Base-by-base conservation (phyloP, 2,888 invertebrate species). In the Cheilosia soror region DNA sequence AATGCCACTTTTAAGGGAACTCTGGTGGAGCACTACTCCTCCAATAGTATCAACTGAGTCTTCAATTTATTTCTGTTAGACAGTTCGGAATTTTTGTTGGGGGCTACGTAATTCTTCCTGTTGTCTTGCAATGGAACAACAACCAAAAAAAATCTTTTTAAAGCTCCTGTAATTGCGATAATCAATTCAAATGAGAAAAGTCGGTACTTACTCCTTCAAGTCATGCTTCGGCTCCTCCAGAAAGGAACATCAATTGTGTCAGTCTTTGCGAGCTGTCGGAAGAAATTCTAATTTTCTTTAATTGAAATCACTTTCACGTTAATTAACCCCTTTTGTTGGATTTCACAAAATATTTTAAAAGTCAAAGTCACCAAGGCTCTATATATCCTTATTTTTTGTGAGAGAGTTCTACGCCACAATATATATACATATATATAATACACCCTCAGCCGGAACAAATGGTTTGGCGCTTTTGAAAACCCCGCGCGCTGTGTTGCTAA, bases 291-390 rank as follows among this genome's bases (percentile, higher is more conserved):
- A 88, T 88, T 88, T 87, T 76, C 84, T 83, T 88, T 88, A 89
- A 88, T 88, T 88, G 88, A 89, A 89, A 88, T 89, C 87, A 88
- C 87, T 88, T 88, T 88, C 88, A 87, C 87, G 87, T 87, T 88
- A 89, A 89, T 89, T 89, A 89, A 89, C 89, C 88, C 87, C 87
- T 80, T 84, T 71, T 66, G 84, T 75, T 69, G 71, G 51, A 65
- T 75, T 71, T 75, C 31, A 53, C 40, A 51, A 63, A 63, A 77
- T 49, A 80, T 75, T 75, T 80, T 58, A 73, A 72, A 57, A 73
- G 62, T 49, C 62, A 25, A 73, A 66, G 78, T 44, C 66, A 42
- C 49, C 40, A 62, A n/a, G 40, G 7, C 49, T 37, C 11, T 7
- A 11, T 37, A 7, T 11, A 4, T 0, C 5, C 25, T 55, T 15